Base-by-base conservation (phyloP, 35 echinoderm and acorn worm species). In the Lytechinus pictus region DNA sequence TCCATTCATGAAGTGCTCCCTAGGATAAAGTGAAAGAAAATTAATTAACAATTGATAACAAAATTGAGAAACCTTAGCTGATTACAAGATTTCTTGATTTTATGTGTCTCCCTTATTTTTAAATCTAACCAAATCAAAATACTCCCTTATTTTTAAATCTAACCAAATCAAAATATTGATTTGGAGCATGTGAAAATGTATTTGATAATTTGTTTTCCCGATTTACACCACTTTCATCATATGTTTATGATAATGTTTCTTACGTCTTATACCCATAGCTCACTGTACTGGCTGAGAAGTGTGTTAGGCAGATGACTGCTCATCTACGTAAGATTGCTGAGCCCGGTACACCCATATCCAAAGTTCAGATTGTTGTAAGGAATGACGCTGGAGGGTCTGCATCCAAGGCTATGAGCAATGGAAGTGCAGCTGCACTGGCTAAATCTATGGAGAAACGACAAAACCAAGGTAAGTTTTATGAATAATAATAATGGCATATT, bases 251-350 rank as follows among this genome's bases (percentile, higher is more conserved):
- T 90, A 3, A 9, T 54, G 13, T 90, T 90, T 51, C 87, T 27
- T 53, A 27, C 86, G 13, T 87, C n/a, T 16, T n/a, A n/a, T 9
- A 2, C 28, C 58, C 91, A 6, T 95, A 99, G 98, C 97, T 99
- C 3, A 97, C 98, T 10, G 97, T 97, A 28, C 86, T 99, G 57
- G 98, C 98, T 3, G 98, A 99, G 89, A 99, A 97, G 89, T 96
- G 97, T 87, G 95, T 99, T 0, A 66, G 91, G 9, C 87, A 94
- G 29, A 91, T 97, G 86, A 96, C 97, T 13, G 94, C 96, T 16
- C 95, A 96, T 54, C 89, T 97, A 28, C 94, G 97, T 8, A 97
- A 97, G 86, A 94, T 97, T 9, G 52, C 95, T 8, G 97, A 97
- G 27, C 86, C 66, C 4, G 54, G 61, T 1, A 94, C 91, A 27